Evolutionary conservation across 2,888 invertebrate genomes (phyloP).

Genomic region (Hymenopus coronatus): DNA sequence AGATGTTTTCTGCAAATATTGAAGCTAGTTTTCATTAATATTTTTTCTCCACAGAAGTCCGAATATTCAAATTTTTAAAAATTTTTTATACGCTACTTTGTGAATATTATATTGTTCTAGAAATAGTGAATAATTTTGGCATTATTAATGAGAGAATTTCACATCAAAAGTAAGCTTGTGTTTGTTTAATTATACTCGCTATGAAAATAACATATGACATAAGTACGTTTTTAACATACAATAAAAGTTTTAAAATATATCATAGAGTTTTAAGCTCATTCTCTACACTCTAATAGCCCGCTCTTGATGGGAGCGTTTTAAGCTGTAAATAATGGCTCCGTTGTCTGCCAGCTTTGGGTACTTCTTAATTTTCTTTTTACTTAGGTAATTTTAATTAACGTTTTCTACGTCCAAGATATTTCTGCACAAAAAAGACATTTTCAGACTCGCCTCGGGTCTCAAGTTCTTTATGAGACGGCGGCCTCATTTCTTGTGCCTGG

Average conservation of each 20-base stretch:
- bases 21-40: too few species aligned
- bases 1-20: too few species aligned
- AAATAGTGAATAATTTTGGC: too few species aligned
- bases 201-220: neutral
- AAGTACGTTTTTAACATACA: neutral
- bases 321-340: neutral
- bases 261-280: neutral
- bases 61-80: too few species aligned
- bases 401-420: neutral
- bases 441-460: neutral
- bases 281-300: neutral
- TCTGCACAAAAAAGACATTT: neutral
- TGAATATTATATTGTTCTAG: too few species aligned
- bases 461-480: neutral
- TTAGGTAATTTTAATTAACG: neutral
- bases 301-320: neutral
- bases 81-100: too few species aligned
- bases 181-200: neutral
- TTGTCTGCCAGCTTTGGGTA: neutral
- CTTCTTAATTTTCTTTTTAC: neutral
- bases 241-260: neutral
- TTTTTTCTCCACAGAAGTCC: too few species aligned
- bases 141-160: too few species aligned
- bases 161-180: too few species aligned
- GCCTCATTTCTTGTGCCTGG: neutral